Base-by-base conservation (phyloP, 30 jellyfish, hydroid and myxozoan species). In the Catostylus mosaicus region DNA sequence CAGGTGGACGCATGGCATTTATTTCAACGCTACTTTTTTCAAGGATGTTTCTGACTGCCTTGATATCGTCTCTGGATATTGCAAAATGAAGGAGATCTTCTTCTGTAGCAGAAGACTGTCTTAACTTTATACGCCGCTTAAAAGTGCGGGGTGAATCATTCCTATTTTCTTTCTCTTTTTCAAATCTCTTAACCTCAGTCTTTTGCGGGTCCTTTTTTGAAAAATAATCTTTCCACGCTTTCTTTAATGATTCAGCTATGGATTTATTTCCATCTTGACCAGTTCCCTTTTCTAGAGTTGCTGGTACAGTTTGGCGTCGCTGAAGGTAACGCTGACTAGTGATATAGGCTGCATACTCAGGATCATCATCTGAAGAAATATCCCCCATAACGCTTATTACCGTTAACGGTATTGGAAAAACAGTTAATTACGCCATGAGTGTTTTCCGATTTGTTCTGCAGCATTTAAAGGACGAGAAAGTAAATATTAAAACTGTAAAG, bases 1-100 rank as follows among this genome's bases (percentile, higher is more conserved):
- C 96, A 0, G 96, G 96, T 2, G 96, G 91, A n/a, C 88, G 70
- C 90, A 77, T 69, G 23, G 84, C 70, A 47, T 87, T 87, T 31
- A 87, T 74, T 30, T 87, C 91, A 29, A 87, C 96, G 30, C 50
- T 77, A 9, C 88, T 84, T 24, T 70, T 62, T 56, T 68, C 90
- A 11, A 87, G 57, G 19, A 79, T 67, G 23, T 72, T 82, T n/a
- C 45, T 69, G 34, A 77, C 88, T 5, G 96, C 60, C 36, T 78
- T 78, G 54, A 67, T 27, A 47, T 87, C 96, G 63, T 87, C 96
- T 45, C 96, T 52, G 19, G 91, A 74, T 14, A 87, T 50, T 5
- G 91, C 85, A 72, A 77, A 87, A 63, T 87, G 96, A 34, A 87
- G 80, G 35, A 87, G 50, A 60, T 87, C 88, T 45, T 87, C 96